Evolutionary conservation across 2,797 vertebrate species (phyloP).

Genomic region (Apodemus agrarius): DNA sequence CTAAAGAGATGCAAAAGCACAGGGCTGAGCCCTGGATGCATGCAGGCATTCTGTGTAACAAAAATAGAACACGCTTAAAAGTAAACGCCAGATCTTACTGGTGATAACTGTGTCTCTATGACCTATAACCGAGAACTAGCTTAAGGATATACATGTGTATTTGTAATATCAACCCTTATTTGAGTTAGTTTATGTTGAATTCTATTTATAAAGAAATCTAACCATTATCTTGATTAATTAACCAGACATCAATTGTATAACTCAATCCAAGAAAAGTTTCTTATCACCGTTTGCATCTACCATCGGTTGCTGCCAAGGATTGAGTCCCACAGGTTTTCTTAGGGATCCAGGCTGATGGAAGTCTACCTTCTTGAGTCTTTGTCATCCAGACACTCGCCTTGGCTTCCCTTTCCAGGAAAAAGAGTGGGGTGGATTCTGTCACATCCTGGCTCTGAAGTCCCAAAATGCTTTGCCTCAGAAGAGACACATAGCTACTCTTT

Average conservation of each 20-base stretch:
- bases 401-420: not conserved
- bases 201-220: not conserved
- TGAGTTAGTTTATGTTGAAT: not conserved
- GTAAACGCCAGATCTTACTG: not conserved
- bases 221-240: conserved; percentile 35
- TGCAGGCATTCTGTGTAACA: not conserved
- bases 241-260: not conserved
- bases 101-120: not conserved
- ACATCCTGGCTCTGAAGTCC: not conserved
- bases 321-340: not conserved
- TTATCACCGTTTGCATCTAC: not conserved
- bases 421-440: not conserved
- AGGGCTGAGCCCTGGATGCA: not conserved
- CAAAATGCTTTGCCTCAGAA: not conserved
- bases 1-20: not conserved
- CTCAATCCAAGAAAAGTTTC: not conserved
- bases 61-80: not conserved
- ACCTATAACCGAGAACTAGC: not conserved
- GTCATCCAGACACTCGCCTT: not conserved
- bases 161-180: conserved; percentile 7
- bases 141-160: not conserved
- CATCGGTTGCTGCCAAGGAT: not conserved
- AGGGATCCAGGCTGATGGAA: not conserved
- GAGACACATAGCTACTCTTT: not conserved
- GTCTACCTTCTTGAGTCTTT: not conserved